phyloP scores from a whole-genome alignment of 2,113 vertebrate genomes.

The Microcebus ravelobensis region DNA sequence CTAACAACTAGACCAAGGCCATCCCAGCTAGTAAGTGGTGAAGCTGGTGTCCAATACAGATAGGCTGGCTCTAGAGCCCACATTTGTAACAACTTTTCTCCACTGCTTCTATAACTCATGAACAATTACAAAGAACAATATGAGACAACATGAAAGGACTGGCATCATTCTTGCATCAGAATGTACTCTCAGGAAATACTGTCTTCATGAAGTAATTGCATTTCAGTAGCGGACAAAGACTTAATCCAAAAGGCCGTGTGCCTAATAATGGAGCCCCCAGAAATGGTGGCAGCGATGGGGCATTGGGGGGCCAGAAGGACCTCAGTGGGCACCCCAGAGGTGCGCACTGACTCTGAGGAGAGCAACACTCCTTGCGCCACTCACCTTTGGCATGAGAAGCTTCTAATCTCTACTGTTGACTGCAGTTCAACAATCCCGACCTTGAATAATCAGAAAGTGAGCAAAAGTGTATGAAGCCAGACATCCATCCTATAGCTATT shows the following conservation, averaged over 20 bases:
- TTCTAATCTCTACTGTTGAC: not conserved
- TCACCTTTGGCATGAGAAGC: not conserved
- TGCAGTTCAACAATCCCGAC: not conserved
- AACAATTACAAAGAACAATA: conserved; percentile 6
- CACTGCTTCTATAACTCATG: not conserved
- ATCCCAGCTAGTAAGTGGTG: not conserved
- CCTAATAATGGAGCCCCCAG: not conserved
- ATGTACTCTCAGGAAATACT: not conserved
- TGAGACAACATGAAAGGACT: not conserved
- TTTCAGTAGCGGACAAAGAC: not conserved
- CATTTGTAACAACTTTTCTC: not conserved
- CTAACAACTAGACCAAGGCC: not conserved
- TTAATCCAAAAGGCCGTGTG: not conserved
- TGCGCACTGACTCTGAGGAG: not conserved
- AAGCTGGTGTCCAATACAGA: not conserved
- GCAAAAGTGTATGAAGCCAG: not conserved
- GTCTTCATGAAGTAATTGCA: not conserved
- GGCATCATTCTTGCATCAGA: not conserved
- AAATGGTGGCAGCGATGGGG: too few species aligned
- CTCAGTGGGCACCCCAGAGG: not conserved
- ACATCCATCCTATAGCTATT: not conserved
- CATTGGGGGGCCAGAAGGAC: not conserved
- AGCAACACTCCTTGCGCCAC: not conserved
- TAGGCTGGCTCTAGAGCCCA: not conserved
- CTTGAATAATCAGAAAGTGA: not conserved